Percentiles rank a stretch among this genome's conserved stretches.
Evolutionary conservation across 2,888 invertebrate genomes (phyloP).

Genomic region (Spodoptera exigua): DNA sequence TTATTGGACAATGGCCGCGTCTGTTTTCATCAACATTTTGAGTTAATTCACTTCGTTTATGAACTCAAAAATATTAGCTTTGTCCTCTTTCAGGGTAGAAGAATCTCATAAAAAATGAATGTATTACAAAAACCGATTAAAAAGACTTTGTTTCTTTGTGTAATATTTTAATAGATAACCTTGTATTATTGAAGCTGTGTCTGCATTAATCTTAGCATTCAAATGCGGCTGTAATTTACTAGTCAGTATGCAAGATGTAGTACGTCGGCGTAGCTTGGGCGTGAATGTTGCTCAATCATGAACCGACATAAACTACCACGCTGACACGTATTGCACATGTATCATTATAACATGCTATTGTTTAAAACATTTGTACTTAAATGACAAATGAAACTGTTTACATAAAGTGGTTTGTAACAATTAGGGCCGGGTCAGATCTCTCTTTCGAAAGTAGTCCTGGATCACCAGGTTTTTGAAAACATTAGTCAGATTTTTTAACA

Average conservation of each 20-base stretch:
- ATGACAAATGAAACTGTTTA: conserved; percentile 2
- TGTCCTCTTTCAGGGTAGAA: conserved; percentile 36
- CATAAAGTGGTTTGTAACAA: no score
- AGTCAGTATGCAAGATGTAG: conserved; percentile 31
- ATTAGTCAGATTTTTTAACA: no score
- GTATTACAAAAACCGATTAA: no score
- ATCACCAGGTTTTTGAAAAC: no score
- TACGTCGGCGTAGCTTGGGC: conserved; percentile 33
- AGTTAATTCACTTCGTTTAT: conserved; percentile 59
- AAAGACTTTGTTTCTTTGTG: no score
- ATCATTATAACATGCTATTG: conserved; percentile 22
- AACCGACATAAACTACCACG: conserved; percentile 40
- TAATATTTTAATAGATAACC: conserved; percentile 20
- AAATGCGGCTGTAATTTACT: conserved; percentile 27
- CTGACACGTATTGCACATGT: conserved; percentile 46
- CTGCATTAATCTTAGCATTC: conserved; percentile 21
- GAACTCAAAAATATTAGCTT: conserved; percentile 55
- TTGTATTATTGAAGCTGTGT: conserved; percentile 9
- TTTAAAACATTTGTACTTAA: conserved; percentile 14
- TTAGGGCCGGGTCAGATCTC: no score
- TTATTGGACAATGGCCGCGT: conserved; percentile 71
- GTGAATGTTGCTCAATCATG: conserved; percentile 44
- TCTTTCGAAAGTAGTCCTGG: no score
- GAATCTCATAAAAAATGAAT: no score
- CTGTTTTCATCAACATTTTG: conserved; percentile 65